Conservation (phyloP, 1,140 invertebrate species). For the Zelostemma sp. region DNA sequence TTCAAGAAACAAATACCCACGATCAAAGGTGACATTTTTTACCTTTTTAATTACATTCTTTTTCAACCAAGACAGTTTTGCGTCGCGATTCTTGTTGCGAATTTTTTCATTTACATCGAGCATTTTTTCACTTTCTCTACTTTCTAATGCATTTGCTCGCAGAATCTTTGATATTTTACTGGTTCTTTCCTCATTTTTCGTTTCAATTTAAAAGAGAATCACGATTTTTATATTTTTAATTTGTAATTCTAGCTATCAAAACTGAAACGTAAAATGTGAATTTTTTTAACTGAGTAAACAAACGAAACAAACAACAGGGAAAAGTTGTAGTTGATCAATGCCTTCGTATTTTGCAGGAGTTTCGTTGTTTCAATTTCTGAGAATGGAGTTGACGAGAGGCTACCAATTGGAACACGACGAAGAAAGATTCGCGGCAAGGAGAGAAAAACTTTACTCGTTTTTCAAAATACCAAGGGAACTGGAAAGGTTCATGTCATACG, state of each 20-base stretch:
- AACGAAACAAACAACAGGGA: no score
- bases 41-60: background rate
- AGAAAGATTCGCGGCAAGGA: constrained; percentile 90
- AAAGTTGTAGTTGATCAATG: no score
- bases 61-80: constrained; percentile 15
- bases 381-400: constrained; percentile 89
- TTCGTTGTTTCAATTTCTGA: constrained; percentile 82
- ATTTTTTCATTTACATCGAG: no score
- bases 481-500: constrained; percentile 95
- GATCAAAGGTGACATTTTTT: constrained; percentile 21
- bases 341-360: constrained; percentile 53
- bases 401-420: constrained; percentile 95
- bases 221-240: no score
- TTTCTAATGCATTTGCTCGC: background rate
- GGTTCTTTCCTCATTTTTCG: background rate
- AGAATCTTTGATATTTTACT: background rate
- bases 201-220: no score
- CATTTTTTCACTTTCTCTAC: background rate
- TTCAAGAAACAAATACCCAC: constrained; percentile 19
- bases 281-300: no score
- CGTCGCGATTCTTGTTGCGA: background rate
- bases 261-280: no score
- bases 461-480: constrained; percentile 95
- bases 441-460: constrained; percentile 97
- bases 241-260: no score